Base-by-base conservation (phyloP, 1,140 invertebrate genomes). In the Calliopsis andreniformis region DNA sequence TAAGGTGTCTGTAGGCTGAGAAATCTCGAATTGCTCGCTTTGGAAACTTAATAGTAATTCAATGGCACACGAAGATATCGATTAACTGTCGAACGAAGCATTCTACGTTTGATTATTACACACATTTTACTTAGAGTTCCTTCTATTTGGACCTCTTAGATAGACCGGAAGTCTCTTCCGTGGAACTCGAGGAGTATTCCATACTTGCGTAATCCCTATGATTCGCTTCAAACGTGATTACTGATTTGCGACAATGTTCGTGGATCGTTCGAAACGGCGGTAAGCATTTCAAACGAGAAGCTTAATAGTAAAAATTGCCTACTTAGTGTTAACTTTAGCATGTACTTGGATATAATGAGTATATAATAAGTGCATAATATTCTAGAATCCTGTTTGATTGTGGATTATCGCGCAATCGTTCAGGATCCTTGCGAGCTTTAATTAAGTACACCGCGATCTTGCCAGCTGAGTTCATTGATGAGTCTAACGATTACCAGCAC, bases 221-320 rank as follows among this genome's bases (percentile, higher is more conserved):
- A 63, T 63, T 49, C 20, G 56, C 56, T 35, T 58, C 56, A 16
- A 35, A 51, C 18, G 43, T 45, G 32, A 18, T 49, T 28, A 71
- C 35, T 61, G 12, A 20, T 56, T 58, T n/a, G 14, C 3, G 18
- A n/a, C 5, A 20, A 56, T 28, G 12, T 45, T 7, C 30, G 18
- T 20, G 28, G 3, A 35, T 56, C 30, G 25, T 35, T 6, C 47
- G 32, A 63, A 51, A 53, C 51, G 35, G 51, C 61, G 61, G 67
- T 76, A 64, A 70, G 67, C 69, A 71, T 71, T 39, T 61, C 51
- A 58, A 61, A 72, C 51, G 81, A 64, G 67, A 45, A 53, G 25
- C 78, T 84, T 84, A 84, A 84, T 25, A n/a, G 42, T 81, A 84
- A 84, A 78, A 84, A 84, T 84, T 84, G 78, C 61, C 82, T 84